These are phyloP conservation scores for Andrena cerasifolii DNA, from an alignment of 1,140 invertebrate genomes.

Conservation along the genomic window DNA sequence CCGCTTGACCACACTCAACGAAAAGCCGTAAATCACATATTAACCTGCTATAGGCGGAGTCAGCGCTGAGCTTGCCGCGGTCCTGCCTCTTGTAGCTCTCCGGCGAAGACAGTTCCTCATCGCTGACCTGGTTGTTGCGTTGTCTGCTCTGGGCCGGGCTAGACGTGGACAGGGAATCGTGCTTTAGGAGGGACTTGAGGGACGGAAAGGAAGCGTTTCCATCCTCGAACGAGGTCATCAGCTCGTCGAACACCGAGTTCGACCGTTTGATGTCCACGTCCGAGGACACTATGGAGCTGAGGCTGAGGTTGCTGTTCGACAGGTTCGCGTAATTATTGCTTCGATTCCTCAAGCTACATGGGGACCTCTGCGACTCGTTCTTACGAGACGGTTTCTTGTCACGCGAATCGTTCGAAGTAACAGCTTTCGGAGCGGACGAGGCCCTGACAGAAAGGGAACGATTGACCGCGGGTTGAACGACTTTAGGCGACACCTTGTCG, in stretches of 20 bases:
- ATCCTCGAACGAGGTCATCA: constrained; percentile 82
- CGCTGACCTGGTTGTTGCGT: constrained; percentile 69
- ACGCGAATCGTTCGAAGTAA: background rate
- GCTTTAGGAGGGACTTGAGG: constrained; percentile 71
- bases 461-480: constrained; percentile 42
- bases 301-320: constrained; percentile 79
- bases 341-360: constrained; percentile 35
- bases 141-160: constrained; percentile 60
- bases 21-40: background rate
- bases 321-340: constrained; percentile 69
- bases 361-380: constrained; percentile 36
- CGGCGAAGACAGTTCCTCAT: constrained; percentile 77
- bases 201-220: constrained; percentile 73
- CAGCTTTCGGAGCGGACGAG: constrained; percentile 65
- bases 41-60: constrained; percentile 89
- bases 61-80: constrained; percentile 80
- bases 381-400: constrained; percentile 24
- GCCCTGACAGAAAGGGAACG: constrained; percentile 67
- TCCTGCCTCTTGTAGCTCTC: constrained; percentile 75
- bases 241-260: constrained; percentile 81
- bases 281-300: constrained; percentile 79
- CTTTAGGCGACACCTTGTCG: constrained; percentile 56
- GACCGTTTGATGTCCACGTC: constrained; percentile 75
- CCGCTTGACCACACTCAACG: background rate
- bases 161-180: constrained; percentile 70